These are phyloP conservation scores for Drosophila atripex DNA, from an alignment of 2,888 invertebrate species.

Conservation along the genomic window DNA sequence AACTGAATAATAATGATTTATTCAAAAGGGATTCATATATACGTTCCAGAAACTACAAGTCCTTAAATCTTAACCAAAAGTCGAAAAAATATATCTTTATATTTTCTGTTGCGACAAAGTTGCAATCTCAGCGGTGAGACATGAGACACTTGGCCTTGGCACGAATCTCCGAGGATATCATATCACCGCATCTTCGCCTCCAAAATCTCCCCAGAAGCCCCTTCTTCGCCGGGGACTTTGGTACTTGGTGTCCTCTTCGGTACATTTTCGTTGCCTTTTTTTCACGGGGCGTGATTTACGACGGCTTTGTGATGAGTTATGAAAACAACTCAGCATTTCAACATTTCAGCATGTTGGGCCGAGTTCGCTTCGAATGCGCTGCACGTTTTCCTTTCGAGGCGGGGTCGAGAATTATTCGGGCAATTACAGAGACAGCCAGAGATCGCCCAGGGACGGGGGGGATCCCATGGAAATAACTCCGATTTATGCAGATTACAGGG, in stretches of 20 bases:
- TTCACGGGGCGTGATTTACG: conserved; percentile 65
- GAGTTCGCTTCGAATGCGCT: conserved; percentile 20
- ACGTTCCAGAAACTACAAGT: neutral
- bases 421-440: conserved; percentile 28
- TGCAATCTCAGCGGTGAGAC: conserved; percentile 13
- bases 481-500: conserved; percentile 20
- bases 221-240: conserved; percentile 2
- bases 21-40: neutral
- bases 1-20: neutral
- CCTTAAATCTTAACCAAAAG: neutral
- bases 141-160: conserved; percentile 56
- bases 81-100: neutral
- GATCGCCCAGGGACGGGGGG: neutral
- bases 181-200: conserved; percentile 17
- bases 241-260: conserved; percentile 13
- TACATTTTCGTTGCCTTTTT: conserved; percentile 3
- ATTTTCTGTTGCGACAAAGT: conserved; percentile 4
- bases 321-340: conserved; percentile 44
- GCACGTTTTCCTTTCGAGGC: conserved; percentile 25
- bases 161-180: conserved; percentile 51
- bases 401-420: conserved; percentile 31
- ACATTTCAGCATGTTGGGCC: conserved; percentile 18
- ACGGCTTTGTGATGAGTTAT: conserved; percentile 45
- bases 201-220: neutral
- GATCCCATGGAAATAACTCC: neutral